Evolutionary conservation across 2,888 invertebrate genomes (phyloP), one percentile per base, ranked within the genome.

Genomic region (Nezara viridula): DNA sequence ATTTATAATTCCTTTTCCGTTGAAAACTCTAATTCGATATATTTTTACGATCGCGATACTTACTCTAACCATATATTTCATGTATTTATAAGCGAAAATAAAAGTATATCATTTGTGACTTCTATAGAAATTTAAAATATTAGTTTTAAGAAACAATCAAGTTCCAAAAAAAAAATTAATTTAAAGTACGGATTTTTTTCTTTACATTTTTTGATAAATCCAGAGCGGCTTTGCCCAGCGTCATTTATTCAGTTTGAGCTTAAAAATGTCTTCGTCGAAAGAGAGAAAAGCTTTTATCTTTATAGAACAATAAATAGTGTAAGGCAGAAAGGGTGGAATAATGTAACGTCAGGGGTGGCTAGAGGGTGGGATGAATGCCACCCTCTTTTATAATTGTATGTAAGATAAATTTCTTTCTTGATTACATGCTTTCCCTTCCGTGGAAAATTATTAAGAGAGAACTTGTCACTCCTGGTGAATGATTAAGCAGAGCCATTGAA

Each of bases 271-370:
- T 60, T 60, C 60, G 12, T 60, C 27, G 27, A 60, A 60, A 60
- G 60, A 60, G 60, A 60, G 60, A 60, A 60, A 60, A 60, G 60
- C 60, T 27, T 60, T 60, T 60, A 60, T 60, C 60, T 27, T 60
- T 60, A 27, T 60, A 60, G 60, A 60, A 60, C 27, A 60, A 60
- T 60, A 60, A 60, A 60, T 60, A 60, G 27, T 60, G 60, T 60
- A 60, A 60, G 27, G 60, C 27, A 60, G 60, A 27, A 14, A 60
- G 60, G 60, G 16, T n/a, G 60, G 60, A 60, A 60, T 60, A 60
- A 60, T 60, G 27, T 55, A n/a, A 55, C n/a, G 55, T 55, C 55
- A 55, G 55, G 9, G 9, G n/a, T 9, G 50, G 50, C 21, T 21
- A n/a, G 50, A 3, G 55, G n/a, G n/a, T 5, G n/a, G 55, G n/a